phyloP scores from a whole-genome alignment of 2,113 vertebrate genomes.

The Pseudolaguvia tuberculata region DNA sequence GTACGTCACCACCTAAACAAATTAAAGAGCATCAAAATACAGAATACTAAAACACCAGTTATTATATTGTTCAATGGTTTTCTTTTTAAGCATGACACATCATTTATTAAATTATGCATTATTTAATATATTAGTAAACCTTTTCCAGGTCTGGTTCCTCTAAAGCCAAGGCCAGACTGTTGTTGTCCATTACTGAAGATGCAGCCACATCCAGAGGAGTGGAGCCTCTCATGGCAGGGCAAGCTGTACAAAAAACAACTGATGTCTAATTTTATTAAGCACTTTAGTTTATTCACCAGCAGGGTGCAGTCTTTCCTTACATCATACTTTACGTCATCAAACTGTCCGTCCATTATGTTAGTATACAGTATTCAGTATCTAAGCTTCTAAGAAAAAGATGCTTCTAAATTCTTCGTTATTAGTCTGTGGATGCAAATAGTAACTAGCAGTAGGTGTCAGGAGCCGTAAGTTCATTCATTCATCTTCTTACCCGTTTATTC shows the following conservation, averaged over 20 bases:
- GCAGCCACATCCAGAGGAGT: slow-evolving; percentile 94
- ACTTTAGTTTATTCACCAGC: slow-evolving; percentile 42
- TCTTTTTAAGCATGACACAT: not conserved
- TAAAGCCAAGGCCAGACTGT: slow-evolving; percentile 85
- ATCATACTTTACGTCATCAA: too few species aligned
- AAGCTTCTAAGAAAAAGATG: not conserved
- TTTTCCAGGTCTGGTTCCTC: slow-evolving; percentile 95
- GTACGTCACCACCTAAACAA: slow-evolving; percentile 86
- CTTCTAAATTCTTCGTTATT: not conserved
- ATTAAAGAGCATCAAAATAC: not conserved
- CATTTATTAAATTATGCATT: not conserved
- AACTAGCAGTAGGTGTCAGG: too few species aligned
- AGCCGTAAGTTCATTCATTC: too few species aligned
- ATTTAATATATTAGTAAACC: slow-evolving; percentile 57
- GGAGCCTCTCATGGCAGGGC: slow-evolving; percentile 92
- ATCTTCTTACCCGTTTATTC: too few species aligned
- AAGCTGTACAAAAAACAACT: slow-evolving; percentile 67
- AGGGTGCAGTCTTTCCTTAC: slow-evolving; percentile 57
- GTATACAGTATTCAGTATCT: not conserved
- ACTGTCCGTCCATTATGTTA: not conserved
- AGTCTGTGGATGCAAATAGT: not conserved
- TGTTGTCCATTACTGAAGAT: slow-evolving; percentile 98
- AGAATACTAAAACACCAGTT: not conserved
- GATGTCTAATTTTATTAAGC: not conserved
- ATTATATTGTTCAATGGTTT: too few species aligned